Evolutionary conservation across 2,113 vertebrate species (phyloP).

Genomic region (Plecturocebus donacophilus): DNA sequence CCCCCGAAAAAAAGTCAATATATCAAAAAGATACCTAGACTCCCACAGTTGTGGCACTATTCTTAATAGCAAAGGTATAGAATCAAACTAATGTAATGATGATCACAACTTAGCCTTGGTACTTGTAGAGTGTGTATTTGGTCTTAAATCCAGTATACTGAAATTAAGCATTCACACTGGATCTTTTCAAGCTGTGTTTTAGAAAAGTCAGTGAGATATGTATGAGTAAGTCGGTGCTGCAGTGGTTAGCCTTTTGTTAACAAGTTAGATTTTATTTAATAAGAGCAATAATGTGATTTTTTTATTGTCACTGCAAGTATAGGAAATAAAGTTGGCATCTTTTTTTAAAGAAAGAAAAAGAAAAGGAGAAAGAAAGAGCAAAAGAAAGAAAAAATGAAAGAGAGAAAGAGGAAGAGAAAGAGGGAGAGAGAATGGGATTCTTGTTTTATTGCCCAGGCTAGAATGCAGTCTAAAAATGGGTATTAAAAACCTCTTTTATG

Average conservation of each 20-base stretch:
- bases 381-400: no score
- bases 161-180: background rate
- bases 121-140: background rate
- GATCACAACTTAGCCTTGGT: constrained; percentile 58
- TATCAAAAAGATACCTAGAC: no score
- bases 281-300: background rate
- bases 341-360: no score
- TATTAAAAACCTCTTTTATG: no score
- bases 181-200: background rate
- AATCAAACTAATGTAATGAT: background rate
- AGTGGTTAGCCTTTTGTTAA: background rate
- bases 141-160: background rate
- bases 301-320: background rate
- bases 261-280: constrained; percentile 1
- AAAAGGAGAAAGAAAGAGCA: no score
- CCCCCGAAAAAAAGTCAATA: no score
- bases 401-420: no score
- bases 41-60: no score
- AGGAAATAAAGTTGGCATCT: constrained; percentile 32
- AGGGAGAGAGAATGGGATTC: no score
- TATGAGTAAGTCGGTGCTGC: background rate
- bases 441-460: no score
- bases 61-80: no score
- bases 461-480: no score
- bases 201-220: background rate